Conservation (phyloP, 2,797 vertebrate species). For the Hydrolagus colliei region DNA sequence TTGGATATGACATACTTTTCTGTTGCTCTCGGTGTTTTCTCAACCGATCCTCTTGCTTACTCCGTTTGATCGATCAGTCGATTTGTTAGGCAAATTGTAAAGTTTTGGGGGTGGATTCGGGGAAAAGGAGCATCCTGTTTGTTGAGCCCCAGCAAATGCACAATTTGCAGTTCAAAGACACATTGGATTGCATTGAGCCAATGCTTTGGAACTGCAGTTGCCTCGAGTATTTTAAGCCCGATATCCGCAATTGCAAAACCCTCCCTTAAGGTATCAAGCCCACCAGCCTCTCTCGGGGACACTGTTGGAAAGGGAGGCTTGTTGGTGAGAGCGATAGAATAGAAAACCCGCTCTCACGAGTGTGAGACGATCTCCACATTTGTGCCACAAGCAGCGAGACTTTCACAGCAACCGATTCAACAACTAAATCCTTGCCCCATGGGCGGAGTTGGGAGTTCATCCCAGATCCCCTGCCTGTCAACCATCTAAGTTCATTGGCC, state of each 20-base stretch:
- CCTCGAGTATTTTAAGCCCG: no score
- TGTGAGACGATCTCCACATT: no score
- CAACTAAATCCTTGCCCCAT: not conserved
- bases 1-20: not conserved
- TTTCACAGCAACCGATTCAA: not conserved
- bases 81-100: not conserved
- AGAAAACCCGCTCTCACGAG: no score
- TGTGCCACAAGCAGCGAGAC: no score
- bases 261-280: no score
- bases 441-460: not conserved
- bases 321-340: no score
- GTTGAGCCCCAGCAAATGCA: not conserved
- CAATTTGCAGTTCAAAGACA: not conserved
- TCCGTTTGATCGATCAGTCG: not conserved
- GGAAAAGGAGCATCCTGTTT: not conserved
- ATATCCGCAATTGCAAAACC: no score
- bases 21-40: not conserved
- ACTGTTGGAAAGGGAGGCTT: no score
- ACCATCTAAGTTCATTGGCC: slow-evolving; percentile 40
- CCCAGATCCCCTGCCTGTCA: slow-evolving; percentile 28
- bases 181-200: not conserved
- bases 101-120: not conserved
- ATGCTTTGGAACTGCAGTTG: no score
- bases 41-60: not conserved
- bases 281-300: no score